A percentile compares a stretch with the other conserved stretches of the same genome.
Conservation (phyloP, 1,140 invertebrate genomes). For the Onthophagus taurus region DNA sequence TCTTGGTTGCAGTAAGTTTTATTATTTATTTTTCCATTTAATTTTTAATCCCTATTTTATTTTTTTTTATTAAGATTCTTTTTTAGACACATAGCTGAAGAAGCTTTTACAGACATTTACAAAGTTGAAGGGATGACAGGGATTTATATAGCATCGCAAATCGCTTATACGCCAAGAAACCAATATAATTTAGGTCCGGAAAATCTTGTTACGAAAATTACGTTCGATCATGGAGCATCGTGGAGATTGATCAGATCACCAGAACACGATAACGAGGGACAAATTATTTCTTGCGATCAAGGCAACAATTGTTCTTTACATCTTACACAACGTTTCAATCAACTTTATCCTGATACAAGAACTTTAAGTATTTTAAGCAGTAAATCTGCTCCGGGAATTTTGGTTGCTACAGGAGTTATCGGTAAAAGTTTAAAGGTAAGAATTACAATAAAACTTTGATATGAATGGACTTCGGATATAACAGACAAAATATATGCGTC, state of each 20-base stretch:
- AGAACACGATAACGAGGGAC: constrained; percentile 52
- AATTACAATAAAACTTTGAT: background rate
- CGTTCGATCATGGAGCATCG: constrained; percentile 76
- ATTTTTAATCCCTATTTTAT: constrained; percentile 4
- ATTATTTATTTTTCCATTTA: constrained; percentile 9
- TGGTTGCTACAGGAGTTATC: constrained; percentile 76
- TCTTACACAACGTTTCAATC: constrained; percentile 74
- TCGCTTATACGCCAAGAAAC: constrained; percentile 43
- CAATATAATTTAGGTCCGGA: constrained; percentile 54
- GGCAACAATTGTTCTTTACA: constrained; percentile 71
- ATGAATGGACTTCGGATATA: too few relatives aligned
- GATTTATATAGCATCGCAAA: constrained; percentile 81
- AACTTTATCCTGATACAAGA: constrained; percentile 68
- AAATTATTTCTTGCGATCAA: constrained; percentile 49
- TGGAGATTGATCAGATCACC: constrained; percentile 69
- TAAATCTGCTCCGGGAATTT: constrained; percentile 77
- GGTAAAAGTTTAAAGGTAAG: constrained; percentile 59
- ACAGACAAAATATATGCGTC: too few relatives aligned
- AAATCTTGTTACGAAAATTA: constrained; percentile 70
- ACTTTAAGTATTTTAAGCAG: constrained; percentile 76
- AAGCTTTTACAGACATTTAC: constrained; percentile 82
- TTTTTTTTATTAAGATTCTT: constrained; percentile 3
- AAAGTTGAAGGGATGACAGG: constrained; percentile 78
- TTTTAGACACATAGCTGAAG: constrained; percentile 62
- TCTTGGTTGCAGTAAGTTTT: constrained; percentile 72